Base-by-base conservation (phyloP, 30 jellyfish, hydroid and myxozoan species). In the Sanderia malayensis region DNA sequence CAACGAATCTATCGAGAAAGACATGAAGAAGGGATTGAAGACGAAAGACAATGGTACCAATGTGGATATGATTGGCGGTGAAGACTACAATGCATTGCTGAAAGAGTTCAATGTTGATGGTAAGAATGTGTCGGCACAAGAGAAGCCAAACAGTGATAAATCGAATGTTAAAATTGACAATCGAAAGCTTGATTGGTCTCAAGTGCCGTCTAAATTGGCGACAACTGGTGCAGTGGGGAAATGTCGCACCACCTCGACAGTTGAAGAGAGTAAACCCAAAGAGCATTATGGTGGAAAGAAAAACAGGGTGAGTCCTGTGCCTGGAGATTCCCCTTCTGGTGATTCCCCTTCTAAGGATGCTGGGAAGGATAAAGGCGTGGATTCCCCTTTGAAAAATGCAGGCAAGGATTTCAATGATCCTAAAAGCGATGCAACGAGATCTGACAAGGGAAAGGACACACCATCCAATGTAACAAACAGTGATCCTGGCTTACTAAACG, bases 111-210 rank as follows among this genome's bases (percentile, higher is more conserved):
- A 74, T 20, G 47, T 11, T n/a, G 86, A 74, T 13, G 64, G 64
- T 15, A 15, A 41, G 11, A 60, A 20, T 65, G 79, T 29, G 18
- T 20, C 89, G 44, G 65, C 89, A 49, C 77, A 71, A 15, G 81
- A 74, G 31, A 65, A 28, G 22, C 58, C 71, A 30, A 58, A 55
- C 1, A 47, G 80, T 15, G 63, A 69, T 21, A 61, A 49, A 46
- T 26, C 58, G 24, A 70, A 86, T 8, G 25, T 76, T 44, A 66
- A 85, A 41, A 85, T 85, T 3, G 70, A 19, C 70, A 6, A 34
- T 8, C 70, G 76, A 61, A 85, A 85, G 58, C 78, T 67, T 2
- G 96, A 85, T 29, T 85, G 96, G 96, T 85, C 96, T 7, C 96
- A 85, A 30, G 91, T 85, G 3, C 85, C 75, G 26, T 85, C 96